These are phyloP conservation scores for Telmatochromis sp. DNA, from an alignment of 2,113 vertebrate species.

Conservation along the genomic window DNA sequence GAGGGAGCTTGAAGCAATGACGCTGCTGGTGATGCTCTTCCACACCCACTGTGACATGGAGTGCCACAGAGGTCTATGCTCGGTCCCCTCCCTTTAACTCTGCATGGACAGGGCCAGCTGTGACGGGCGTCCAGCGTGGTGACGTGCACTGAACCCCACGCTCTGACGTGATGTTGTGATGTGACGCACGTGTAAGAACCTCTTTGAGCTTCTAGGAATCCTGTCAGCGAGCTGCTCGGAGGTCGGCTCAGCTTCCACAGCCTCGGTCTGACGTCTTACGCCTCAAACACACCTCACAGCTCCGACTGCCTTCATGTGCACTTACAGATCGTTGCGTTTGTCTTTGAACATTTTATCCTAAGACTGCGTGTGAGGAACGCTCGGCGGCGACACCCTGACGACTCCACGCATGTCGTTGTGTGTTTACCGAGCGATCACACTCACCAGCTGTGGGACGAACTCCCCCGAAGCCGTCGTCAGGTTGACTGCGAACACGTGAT, in stretches of 20 bases:
- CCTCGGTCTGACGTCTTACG: rapidly evolving
- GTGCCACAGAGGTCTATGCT: not conserved
- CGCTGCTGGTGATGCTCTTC: not conserved
- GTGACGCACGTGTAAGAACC: not conserved
- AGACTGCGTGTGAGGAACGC: not conserved
- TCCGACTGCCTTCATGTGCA: not conserved
- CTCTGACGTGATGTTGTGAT: not conserved
- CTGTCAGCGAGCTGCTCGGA: not conserved
- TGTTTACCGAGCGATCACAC: not conserved
- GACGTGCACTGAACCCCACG: not conserved
- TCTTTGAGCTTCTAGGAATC: rapidly evolving
- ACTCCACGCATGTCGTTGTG: not conserved
- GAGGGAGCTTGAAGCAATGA: too few species aligned
- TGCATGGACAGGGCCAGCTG: not conserved
- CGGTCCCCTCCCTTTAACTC: not conserved
- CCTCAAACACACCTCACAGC: not conserved
- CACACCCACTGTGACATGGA: not conserved
- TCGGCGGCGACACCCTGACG: not conserved
- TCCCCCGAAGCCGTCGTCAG: conserved; percentile 67
- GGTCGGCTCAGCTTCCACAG: not conserved
- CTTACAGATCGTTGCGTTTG: not conserved
- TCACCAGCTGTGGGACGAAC: conserved; percentile 79
- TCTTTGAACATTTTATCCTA: not conserved
- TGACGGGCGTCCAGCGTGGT: not conserved
- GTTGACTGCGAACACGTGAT: conserved; percentile 85